Conservation (phyloP, 1,140 invertebrate genomes). For the Microplitis demolitor region DNA sequence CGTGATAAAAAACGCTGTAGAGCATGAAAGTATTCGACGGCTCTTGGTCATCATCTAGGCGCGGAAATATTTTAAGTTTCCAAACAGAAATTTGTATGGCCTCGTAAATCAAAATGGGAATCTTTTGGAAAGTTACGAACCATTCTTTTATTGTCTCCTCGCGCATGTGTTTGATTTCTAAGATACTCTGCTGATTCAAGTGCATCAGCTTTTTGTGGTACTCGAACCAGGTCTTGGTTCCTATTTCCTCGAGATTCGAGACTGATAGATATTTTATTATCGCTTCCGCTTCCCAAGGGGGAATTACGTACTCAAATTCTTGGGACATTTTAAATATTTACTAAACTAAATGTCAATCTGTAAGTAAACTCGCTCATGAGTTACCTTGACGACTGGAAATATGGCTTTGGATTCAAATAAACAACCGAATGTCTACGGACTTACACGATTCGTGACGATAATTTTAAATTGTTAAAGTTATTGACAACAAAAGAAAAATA, state of each 20-base stretch:
- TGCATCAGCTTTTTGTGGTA: constrained; percentile 77
- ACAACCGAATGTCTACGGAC: no score
- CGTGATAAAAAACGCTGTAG: constrained; percentile 76
- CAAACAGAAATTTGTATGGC: constrained; percentile 77
- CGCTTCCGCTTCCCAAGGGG: constrained; percentile 60
- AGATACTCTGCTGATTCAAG: constrained; percentile 77
- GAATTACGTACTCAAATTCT: constrained; percentile 54
- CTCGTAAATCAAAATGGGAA: constrained; percentile 74
- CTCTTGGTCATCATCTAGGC: constrained; percentile 69
- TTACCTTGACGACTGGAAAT: no score
- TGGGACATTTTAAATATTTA: constrained; percentile 38
- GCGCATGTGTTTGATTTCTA: constrained; percentile 70
- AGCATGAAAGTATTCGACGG: constrained; percentile 73
- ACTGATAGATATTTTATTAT: constrained; percentile 59
- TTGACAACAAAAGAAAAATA: no score
- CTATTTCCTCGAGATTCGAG: constrained; percentile 58
- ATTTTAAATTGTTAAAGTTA: no score
- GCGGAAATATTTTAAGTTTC: constrained; percentile 75
- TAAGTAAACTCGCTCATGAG: no score
- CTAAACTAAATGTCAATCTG: no score
- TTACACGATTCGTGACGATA: no score
- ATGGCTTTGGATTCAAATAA: no score
- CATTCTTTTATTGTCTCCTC: constrained; percentile 78
- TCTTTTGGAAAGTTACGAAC: constrained; percentile 68
- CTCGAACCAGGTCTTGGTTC: constrained; percentile 70